Conservation (phyloP, 92 coral and sea anemone genomes). For the Palythoa grandis region DNA sequence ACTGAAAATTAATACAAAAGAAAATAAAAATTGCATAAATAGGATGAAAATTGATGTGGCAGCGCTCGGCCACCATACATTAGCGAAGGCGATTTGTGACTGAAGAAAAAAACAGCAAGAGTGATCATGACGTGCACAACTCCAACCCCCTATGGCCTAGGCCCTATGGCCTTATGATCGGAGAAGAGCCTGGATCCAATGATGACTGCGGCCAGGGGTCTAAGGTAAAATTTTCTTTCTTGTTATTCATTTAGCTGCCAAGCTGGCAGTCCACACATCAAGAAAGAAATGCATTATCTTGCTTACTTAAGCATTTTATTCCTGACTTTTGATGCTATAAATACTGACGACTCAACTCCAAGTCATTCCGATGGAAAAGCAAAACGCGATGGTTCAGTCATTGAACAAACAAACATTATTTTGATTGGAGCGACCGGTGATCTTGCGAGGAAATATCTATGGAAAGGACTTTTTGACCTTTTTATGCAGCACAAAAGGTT, state of each 20-base stretch:
- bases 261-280: neutral
- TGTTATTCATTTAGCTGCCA: neutral
- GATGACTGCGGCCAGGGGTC: too few species aligned
- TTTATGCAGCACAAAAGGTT: constrained; percentile 48
- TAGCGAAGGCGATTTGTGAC: too few species aligned
- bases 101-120: too few species aligned
- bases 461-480: constrained; percentile 85
- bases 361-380: neutral
- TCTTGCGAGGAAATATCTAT: constrained; percentile 84
- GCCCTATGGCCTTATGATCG: too few species aligned
- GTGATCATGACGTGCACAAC: too few species aligned
- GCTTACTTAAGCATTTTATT: neutral
- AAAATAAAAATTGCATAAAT: too few species aligned
- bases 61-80: too few species aligned
- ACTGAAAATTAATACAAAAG: too few species aligned
- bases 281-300: neutral
- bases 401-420: constrained; percentile 51
- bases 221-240: too few species aligned
- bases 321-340: neutral
- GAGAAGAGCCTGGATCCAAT: too few species aligned
- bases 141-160: too few species aligned
- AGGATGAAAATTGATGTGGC: too few species aligned
- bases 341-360: neutral
- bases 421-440: constrained; percentile 94
- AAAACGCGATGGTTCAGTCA: neutral